Conservation (phyloP, 2,113 vertebrate genomes). For the Marmota flaviventris region DNA sequence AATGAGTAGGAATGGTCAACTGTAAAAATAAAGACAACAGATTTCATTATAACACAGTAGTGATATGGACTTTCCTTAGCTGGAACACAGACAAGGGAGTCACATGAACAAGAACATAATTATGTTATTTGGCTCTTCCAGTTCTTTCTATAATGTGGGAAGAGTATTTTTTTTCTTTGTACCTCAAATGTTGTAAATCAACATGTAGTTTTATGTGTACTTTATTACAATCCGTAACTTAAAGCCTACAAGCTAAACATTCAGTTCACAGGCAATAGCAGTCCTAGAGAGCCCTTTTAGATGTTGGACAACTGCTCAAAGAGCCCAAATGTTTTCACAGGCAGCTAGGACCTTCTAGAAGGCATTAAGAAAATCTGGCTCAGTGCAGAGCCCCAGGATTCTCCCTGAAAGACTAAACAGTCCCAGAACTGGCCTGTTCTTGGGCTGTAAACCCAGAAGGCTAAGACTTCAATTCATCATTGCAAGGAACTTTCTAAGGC, state of each 20-base stretch:
- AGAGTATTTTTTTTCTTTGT: not conserved
- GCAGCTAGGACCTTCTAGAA: not conserved
- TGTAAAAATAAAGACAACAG: not conserved
- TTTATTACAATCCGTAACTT: not conserved
- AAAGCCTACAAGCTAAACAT: conserved; percentile 10
- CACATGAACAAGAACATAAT: not conserved
- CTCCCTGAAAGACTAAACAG: not conserved
- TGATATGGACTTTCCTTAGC: not conserved
- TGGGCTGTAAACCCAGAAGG: not conserved
- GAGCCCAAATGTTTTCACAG: not conserved
- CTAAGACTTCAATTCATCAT: not conserved
- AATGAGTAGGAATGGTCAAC: not conserved
- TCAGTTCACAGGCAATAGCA: not conserved
- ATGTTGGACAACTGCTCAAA: not conserved
- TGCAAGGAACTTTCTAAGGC: not conserved
- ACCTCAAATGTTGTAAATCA: conserved; percentile 6
- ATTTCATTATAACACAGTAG: not conserved
- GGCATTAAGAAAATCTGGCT: not conserved
- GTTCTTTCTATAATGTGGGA: not conserved
- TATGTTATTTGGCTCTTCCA: not conserved
- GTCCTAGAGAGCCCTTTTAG: not conserved
- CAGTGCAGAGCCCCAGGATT: not conserved
- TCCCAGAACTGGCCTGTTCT: not conserved
- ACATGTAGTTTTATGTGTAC: not conserved
- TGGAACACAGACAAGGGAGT: not conserved